A percentile compares a stretch with the other conserved stretches of the same genome.
These are phyloP conservation scores for Sussaba pulchella DNA, from an alignment of 2,888 invertebrate genomes.

Conservation along the genomic window DNA sequence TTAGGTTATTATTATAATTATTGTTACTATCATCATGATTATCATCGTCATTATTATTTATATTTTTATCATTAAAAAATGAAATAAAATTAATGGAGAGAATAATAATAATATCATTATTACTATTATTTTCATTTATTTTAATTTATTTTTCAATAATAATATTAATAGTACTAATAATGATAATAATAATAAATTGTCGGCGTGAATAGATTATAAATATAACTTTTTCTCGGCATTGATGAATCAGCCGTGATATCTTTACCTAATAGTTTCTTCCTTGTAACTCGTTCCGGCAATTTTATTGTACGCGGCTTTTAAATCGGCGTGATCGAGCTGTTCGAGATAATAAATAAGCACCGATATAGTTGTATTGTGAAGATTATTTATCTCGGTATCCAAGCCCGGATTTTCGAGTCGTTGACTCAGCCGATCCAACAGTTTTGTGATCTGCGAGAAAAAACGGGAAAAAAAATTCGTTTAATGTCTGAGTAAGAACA, in stretches of 20 bases:
- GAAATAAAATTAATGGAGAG: too few relatives aligned
- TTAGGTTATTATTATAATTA: too few relatives aligned
- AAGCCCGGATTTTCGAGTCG: constrained; percentile 81
- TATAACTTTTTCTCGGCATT: constrained; percentile 20
- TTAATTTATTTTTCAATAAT: too few relatives aligned
- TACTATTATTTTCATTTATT: too few relatives aligned
- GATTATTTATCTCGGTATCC: constrained; percentile 79
- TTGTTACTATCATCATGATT: too few relatives aligned
- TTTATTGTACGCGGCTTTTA: constrained; percentile 80
- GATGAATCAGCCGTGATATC: neutral
- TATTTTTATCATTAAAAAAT: too few relatives aligned
- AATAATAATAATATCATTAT: too few relatives aligned
- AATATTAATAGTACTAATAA: too few relatives aligned
- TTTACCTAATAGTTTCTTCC: constrained; percentile 88
- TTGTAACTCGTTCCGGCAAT: constrained; percentile 89
- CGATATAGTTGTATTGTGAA: constrained; percentile 84
- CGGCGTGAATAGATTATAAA: too few relatives aligned
- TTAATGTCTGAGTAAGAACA: neutral
- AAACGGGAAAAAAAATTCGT: constrained; percentile 1
- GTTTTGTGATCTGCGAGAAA: constrained; percentile 75
- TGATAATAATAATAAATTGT: too few relatives aligned
- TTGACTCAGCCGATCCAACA: constrained; percentile 80
- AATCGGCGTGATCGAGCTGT: constrained; percentile 81
- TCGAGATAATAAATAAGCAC: constrained; percentile 83
- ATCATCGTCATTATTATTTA: too few relatives aligned